phyloP scores from a whole-genome alignment of 2,797 vertebrate genomes.

The Gymnothorax reevesii region DNA sequence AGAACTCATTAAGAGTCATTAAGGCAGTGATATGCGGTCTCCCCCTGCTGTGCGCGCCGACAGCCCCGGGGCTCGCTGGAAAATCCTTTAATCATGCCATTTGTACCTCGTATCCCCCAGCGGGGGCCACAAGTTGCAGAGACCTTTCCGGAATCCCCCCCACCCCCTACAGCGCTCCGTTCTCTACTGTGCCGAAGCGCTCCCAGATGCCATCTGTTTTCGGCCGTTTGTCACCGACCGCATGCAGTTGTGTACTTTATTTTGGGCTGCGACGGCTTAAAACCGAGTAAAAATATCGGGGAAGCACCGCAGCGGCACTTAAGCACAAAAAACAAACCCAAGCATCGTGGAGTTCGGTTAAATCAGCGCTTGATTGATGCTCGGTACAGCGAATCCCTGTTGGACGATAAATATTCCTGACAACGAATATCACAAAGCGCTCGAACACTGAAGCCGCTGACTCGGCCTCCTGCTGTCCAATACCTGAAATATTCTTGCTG shows the following conservation, averaged over 20 bases:
- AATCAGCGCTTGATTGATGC: background rate
- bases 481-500: no score
- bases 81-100: constrained; percentile 78
- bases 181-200: background rate
- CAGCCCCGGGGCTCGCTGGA: constrained; percentile 63
- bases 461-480: no score
- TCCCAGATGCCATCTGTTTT: background rate
- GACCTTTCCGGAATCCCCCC: background rate
- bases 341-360: background rate
- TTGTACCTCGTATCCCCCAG: constrained; percentile 71
- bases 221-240: background rate
- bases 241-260: background rate
- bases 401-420: background rate
- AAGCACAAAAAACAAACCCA: background rate
- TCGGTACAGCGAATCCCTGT: background rate
- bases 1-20: constrained; percentile 82
- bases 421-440: background rate
- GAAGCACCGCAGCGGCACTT: background rate
- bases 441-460: no score
- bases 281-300: background rate
- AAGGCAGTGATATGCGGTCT: constrained; percentile 72
- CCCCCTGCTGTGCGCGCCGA: constrained; percentile 51
- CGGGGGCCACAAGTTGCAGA: background rate
- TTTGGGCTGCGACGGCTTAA: background rate
- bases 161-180: background rate